Evolutionary conservation across 2,888 invertebrate species (phyloP).

Genomic region (Cantharis nigra): DNA sequence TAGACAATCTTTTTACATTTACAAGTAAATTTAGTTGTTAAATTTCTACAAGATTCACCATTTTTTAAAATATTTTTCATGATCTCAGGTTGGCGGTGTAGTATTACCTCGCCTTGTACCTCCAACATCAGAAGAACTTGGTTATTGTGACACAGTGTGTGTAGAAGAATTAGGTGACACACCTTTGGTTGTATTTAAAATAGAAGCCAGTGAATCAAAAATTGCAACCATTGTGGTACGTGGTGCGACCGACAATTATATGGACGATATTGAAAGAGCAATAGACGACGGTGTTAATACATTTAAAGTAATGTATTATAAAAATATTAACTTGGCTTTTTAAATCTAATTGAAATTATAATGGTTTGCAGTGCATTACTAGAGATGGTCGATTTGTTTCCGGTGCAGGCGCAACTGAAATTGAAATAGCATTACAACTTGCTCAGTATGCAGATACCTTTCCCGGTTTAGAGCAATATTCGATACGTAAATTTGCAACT

Average conservation of each 20-base stretch:
- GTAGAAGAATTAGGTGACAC: conserved; percentile 97
- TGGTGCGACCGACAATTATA: conserved; percentile 95
- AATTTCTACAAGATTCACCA: too few species aligned
- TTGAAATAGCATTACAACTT: conserved; percentile 88
- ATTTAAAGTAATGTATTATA: conserved; percentile 73
- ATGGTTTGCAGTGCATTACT: conserved; percentile 42
- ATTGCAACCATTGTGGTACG: conserved; percentile 93
- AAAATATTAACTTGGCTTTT: not conserved
- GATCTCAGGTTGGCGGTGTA: conserved; percentile 51
- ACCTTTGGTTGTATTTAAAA: conserved; percentile 88
- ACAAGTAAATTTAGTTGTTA: too few species aligned
- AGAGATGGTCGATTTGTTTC: conserved; percentile 70
- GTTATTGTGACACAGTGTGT: conserved; percentile 85
- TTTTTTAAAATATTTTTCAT: not conserved
- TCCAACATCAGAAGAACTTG: conserved; percentile 88
- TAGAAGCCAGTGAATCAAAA: conserved; percentile 80
- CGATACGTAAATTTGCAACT: conserved; percentile 88
- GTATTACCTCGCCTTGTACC: conserved; percentile 70
- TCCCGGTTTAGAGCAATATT: conserved; percentile 96
- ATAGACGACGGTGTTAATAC: conserved; percentile 99
- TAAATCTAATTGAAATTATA: not conserved
- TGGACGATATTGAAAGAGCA: conserved; percentile 98
- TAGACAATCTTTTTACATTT: too few species aligned
- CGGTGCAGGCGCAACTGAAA: conserved; percentile 95
- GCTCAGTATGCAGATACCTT: conserved; percentile 87